A percentile compares a stretch with the other conserved stretches of the same genome.
phyloP scores from a whole-genome alignment of 2,888 invertebrate species.

The Aphodius granarius region DNA sequence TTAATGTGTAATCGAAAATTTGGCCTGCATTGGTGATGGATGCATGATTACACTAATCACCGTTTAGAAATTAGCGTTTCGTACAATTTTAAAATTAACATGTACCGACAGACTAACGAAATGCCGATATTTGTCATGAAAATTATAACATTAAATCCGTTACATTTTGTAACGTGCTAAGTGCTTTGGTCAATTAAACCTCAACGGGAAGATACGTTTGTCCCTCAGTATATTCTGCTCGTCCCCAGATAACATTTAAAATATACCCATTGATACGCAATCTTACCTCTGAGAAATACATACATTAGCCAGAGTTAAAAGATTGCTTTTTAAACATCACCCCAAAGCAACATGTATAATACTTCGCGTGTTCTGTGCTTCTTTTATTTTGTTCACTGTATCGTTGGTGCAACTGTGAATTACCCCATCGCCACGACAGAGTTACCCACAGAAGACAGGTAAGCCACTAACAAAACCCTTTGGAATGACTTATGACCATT shows the following conservation, averaged over 20 bases:
- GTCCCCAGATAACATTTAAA: conserved; percentile 18
- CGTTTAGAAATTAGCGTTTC: conserved; percentile 25
- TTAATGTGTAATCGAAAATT: neutral
- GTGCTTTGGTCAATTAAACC: conserved; percentile 35
- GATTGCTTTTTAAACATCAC: neutral
- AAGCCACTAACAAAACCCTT: no score
- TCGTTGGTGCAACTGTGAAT: conserved; percentile 33
- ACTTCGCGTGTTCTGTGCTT: neutral
- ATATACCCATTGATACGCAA: conserved; percentile 13
- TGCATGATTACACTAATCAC: conserved; percentile 18
- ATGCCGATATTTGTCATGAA: conserved; percentile 43
- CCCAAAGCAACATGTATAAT: conserved; percentile 17
- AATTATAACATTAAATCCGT: conserved; percentile 47
- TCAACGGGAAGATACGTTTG: conserved; percentile 15
- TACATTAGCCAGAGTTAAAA: conserved; percentile 8
- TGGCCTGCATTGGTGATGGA: neutral
- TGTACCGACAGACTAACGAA: conserved; percentile 41
- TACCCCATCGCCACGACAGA: conserved; percentile 43
- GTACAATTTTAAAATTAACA: conserved; percentile 22
- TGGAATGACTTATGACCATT: no score
- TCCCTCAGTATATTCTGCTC: conserved; percentile 5
- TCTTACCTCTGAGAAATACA: neutral
- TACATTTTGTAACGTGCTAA: conserved; percentile 46
- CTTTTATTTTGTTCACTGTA: conserved; percentile 21
- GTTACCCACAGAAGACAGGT: conserved; percentile 10